Evolutionary conservation across 2,888 invertebrate genomes (phyloP), one percentile per base, ranked within the genome.

Genomic region (Cephus pulcher): DNA sequence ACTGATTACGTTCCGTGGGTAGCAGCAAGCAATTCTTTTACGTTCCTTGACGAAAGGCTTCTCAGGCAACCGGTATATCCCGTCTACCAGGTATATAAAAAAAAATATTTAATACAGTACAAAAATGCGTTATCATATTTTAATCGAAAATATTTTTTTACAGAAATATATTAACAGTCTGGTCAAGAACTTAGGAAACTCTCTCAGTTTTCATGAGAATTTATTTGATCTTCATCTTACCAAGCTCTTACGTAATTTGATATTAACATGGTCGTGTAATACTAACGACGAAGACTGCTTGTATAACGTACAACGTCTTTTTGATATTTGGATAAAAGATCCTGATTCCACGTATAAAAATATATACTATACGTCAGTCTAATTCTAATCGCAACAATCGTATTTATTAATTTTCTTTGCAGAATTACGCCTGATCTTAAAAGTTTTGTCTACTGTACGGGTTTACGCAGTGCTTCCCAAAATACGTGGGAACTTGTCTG

Each of bases 41-140:
- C 93, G n/a, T 97, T 95, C 87, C 93, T 98, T 73, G 95, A 96
- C 84, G 93, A 93, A 0, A 97, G 97, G 96, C 92, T 97, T 81
- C 9, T 2, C 23, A 56, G 56, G 9, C 56, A 23, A 15, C 56
- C 23, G 56, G 9, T 56, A 56, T 56, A 56, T 56, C 56, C 56
- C 9, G 9, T 2, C 23, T 56, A 56, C 2, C 56, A 56, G 56
- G 56, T 56, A 56, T 9, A 56, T 56, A 0, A 56, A 56, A 15
- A 40, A 23, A 1, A 15, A 4, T 9, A 40, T 40, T 23, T 40
- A 15, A 23, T 23, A 23, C 0, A 23, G 2, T 2, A 23, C 2
- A 15, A 23, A 15, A 40, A 15, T 4, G 23, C 23, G 1, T 23
- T 56, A 9, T 40, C 1, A 6, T 56, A 23, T 56, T 56, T 56